Conservation (phyloP, 2,797 vertebrate genomes). For the Dryobates pubescens region DNA sequence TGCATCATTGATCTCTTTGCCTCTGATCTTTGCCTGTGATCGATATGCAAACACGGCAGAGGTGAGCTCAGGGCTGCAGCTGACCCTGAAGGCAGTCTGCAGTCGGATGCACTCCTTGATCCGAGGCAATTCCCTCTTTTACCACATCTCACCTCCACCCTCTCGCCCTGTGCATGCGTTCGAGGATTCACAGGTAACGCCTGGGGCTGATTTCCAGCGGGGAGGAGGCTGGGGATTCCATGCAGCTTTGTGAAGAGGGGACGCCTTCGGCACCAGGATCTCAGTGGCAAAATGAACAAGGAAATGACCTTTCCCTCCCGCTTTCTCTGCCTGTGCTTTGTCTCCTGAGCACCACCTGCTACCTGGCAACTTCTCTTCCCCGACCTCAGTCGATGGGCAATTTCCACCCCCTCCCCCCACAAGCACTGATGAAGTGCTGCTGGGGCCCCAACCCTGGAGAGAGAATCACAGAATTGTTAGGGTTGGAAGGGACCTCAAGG, state of each 20-base stretch:
- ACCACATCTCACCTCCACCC: accelerated
- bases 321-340: background rate
- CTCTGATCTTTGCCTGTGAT: background rate
- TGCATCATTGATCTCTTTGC: background rate
- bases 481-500: no score
- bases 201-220: background rate
- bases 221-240: background rate
- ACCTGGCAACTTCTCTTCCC: background rate
- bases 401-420: background rate
- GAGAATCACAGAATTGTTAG: no score
- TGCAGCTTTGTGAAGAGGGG: background rate
- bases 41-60: accelerated
- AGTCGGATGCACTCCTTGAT: accelerated
- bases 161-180: background rate
- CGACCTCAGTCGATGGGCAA: background rate
- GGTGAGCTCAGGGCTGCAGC: background rate
- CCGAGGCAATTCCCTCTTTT: background rate
- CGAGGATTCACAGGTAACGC: background rate
- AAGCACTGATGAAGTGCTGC: background rate
- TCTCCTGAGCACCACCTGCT: background rate
- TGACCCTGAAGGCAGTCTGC: background rate
- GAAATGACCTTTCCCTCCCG: background rate
- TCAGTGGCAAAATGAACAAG: background rate
- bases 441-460: no score
- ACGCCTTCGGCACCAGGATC: background rate